Base-by-base conservation (phyloP, 2,797 vertebrate species). In the Anniella stebbinsi region DNA sequence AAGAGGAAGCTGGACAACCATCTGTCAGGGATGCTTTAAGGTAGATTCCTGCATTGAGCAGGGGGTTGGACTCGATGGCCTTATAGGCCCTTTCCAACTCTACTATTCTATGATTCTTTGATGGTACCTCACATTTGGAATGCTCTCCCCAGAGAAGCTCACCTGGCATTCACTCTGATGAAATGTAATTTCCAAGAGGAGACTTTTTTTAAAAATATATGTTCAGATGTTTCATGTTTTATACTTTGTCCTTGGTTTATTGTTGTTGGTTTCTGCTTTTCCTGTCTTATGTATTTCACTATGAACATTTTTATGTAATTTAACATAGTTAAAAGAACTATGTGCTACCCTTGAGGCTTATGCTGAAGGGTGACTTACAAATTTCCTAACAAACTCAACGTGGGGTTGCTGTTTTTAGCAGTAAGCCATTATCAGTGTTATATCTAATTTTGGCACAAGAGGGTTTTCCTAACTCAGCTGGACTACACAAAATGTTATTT, bases 361-460 rank as follows among this genome's bases (percentile, higher is more conserved):
- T 57, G 28, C 17, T 66, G 28, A 84, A 69, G 28, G 28, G 15
- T 33, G 1, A 38, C 17, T 63, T 63, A 41, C 13, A 23, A 3
- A 57, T 60, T 36, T 54, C 54, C 36, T 38, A 28, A 73, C 17
- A 36, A n/a, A 45, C 9, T 76, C 75, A 63, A 38, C 57, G 38
- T 82, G 57, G 36, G 5, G 28, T 63, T 63, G 33, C 51, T n/a
- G 30, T 80, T 80, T 80, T 13, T 63, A 82, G 57, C n/a, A 28
- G 57, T 11, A 66, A 15, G 30, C 17, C 77, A 17, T 80, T 25
- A 28, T 13, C 76, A 51, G 11, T 78, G 45, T 15, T 78, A 5
- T 21, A 78, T 15, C 45, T 28, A 78, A 1, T 30, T 7, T 84
- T 75, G 12, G 0, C n/a, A 0, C 38, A 18, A 80, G 57, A 54